Evolutionary conservation across 2,113 vertebrate species (phyloP).

Genomic region (Taxidea taxus): DNA sequence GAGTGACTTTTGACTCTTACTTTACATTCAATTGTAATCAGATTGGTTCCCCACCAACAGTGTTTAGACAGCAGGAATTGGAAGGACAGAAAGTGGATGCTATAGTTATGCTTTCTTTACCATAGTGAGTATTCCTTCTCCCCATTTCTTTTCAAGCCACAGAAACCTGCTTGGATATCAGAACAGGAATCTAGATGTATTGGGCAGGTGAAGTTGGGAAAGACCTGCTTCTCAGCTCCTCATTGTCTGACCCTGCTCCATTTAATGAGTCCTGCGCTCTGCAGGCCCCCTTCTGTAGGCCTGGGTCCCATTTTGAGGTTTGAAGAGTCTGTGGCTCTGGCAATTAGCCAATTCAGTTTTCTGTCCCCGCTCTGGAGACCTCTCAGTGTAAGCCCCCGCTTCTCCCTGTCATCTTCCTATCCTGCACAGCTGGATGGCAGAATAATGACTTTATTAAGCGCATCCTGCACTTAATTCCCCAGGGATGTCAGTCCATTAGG

Average conservation of each 20-base stretch:
- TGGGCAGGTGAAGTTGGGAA: not conserved
- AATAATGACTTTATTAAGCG: conserved; percentile 81
- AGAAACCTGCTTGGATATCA: not conserved
- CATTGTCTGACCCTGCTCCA: not conserved
- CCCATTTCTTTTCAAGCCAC: not conserved
- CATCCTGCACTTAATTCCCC: conserved; percentile 78
- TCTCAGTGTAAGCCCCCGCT: conserved; percentile 70
- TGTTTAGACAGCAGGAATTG: not conserved
- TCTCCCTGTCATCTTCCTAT: conserved; percentile 29
- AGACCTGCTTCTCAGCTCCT: not conserved
- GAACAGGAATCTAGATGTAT: not conserved
- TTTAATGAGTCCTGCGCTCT: not conserved
- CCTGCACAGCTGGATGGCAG: conserved; percentile 79
- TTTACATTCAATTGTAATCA: not conserved
- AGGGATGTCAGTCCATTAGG: conserved; percentile 73
- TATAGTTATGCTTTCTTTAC: too few species aligned
- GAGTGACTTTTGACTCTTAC: not conserved
- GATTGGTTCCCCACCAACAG: not conserved
- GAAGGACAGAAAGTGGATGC: not conserved
- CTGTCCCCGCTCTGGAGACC: conserved; percentile 71
- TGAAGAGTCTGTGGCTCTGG: conserved; percentile 68
- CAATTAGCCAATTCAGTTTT: conserved; percentile 78
- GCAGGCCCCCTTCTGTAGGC: not conserved
- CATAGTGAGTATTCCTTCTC: not conserved
- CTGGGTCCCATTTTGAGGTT: conserved; percentile 54